These are phyloP conservation scores for Nemoura dubitans DNA, from an alignment of 2,888 invertebrate genomes.

Conservation along the genomic window DNA sequence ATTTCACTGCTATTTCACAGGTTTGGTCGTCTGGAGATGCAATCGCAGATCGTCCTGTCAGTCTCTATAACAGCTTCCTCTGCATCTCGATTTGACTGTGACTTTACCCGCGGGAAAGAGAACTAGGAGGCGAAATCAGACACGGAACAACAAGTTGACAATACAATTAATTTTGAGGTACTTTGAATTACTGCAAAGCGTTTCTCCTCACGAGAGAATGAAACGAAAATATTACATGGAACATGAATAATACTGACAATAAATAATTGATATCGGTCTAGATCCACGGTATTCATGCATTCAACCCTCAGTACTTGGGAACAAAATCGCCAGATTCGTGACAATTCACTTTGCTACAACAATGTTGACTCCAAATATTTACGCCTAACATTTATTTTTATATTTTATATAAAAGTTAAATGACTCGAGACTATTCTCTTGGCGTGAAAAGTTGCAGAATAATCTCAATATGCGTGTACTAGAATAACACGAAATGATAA, in stretches of 20 bases:
- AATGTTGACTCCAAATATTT: not conserved
- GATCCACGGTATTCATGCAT: conserved; percentile 1
- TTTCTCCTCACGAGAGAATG: too few relatives aligned
- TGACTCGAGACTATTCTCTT: too few relatives aligned
- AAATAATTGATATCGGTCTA: conserved; percentile 34
- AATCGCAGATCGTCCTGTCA: not conserved
- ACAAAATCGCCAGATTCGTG: conserved; percentile 17
- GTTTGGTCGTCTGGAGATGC: not conserved
- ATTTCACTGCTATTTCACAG: not conserved
- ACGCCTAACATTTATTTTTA: conserved; percentile 30
- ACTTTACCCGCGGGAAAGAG: too few relatives aligned
- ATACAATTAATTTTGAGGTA: too few relatives aligned
- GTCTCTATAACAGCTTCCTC: not conserved
- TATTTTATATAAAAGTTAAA: not conserved
- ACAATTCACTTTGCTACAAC: not conserved
- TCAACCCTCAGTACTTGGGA: not conserved
- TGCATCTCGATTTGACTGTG: not conserved
- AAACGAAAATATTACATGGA: too few relatives aligned
- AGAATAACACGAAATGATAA: too few relatives aligned
- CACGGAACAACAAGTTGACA: too few relatives aligned
- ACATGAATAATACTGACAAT: conserved; percentile 43
- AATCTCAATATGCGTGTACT: too few relatives aligned
- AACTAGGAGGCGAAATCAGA: too few relatives aligned
- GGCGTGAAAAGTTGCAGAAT: too few relatives aligned
- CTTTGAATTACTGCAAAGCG: too few relatives aligned